Conservation (phyloP, 2,888 invertebrate species). For the Drosophila diplacantha region DNA sequence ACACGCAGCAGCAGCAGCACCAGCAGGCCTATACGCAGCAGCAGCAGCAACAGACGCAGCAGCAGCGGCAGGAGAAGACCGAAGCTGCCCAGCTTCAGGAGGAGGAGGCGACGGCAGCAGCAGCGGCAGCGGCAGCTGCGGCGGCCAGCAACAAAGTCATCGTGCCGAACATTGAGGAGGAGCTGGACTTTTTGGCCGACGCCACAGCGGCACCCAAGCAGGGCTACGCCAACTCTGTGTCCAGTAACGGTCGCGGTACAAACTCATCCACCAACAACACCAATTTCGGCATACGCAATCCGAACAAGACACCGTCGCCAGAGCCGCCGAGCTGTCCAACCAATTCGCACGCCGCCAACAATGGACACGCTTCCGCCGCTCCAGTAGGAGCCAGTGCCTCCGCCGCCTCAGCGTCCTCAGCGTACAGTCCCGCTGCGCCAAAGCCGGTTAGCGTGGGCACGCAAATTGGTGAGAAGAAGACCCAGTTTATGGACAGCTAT, state of each 20-base stretch:
- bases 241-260: slow-evolving; percentile 59
- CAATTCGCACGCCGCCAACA: slow-evolving; percentile 21
- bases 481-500: slow-evolving; percentile 92
- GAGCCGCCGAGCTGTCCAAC: slow-evolving; percentile 76
- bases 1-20: slow-evolving; percentile 63
- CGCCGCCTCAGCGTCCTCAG: not conserved
- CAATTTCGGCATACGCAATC: slow-evolving; percentile 76
- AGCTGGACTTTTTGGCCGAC: slow-evolving; percentile 86
- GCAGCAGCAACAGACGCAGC: slow-evolving; percentile 64
- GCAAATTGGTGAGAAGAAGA: slow-evolving; percentile 74
- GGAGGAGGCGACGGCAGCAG: slow-evolving; percentile 61
- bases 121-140: slow-evolving; percentile 57
- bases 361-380: slow-evolving; percentile 23
- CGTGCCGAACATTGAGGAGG: slow-evolving; percentile 93
- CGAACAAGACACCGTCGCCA: slow-evolving; percentile 79
- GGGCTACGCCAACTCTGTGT: slow-evolving; percentile 70
- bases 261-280: slow-evolving; percentile 71
- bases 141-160: slow-evolving; percentile 87
- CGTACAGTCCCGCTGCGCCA: slow-evolving; percentile 64
- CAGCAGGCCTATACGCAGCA: slow-evolving; percentile 66
- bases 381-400: slow-evolving; percentile 15
- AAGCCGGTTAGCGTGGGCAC: slow-evolving; percentile 73
- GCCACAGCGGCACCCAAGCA: slow-evolving; percentile 67
- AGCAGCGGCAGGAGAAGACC: slow-evolving; percentile 61
- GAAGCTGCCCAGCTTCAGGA: slow-evolving; percentile 60